Evolutionary conservation across 1,140 invertebrate genomes (phyloP), one percentile per base, ranked within the genome.

Genomic region (Tenebrio molitor): DNA sequence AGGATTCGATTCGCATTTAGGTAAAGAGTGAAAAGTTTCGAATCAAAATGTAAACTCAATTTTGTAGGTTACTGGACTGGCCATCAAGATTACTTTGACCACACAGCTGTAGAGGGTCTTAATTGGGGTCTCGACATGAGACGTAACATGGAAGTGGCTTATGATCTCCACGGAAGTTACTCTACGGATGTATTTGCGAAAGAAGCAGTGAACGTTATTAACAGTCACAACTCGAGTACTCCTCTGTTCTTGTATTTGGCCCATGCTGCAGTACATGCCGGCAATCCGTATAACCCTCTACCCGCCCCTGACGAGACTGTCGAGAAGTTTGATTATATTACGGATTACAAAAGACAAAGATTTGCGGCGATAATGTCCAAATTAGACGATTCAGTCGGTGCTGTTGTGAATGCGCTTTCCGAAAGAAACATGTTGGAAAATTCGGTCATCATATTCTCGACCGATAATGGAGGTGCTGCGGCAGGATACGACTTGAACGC

Each of bases 31-130:
- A n/a, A n/a, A n/a, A n/a, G n/a, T n/a, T n/a, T n/a, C n/a, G n/a
- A n/a, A n/a, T n/a, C n/a, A n/a, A n/a, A n/a, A n/a, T n/a, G n/a
- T n/a, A n/a, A n/a, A n/a, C n/a, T n/a, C n/a, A n/a, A n/a, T n/a
- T n/a, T n/a, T n/a, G n/a, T n/a, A 72, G 95, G 95, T 0, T 96
- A 91, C 80, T 96, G 93, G 92, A 91, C 91, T 0, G 95, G 95
- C 0, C 91, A 92, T 81, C 93, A 95, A 4, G 95, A 97, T 83
- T 95, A 97, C 80, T 94, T 88, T 79, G 93, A 95, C 83, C 95
- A 97, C 76, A 92, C 89, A 0, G 89, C 90, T 1, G 85, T 88
- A 17, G 92, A 94, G 83, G 84, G 82, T 23, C 82, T 82, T 0
- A 80, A 80, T 0, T 90, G 89, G 88, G 89, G 89, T 1, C 81